Conservation (phyloP, 2,797 vertebrate genomes). For the Clarias laeviceps region DNA sequence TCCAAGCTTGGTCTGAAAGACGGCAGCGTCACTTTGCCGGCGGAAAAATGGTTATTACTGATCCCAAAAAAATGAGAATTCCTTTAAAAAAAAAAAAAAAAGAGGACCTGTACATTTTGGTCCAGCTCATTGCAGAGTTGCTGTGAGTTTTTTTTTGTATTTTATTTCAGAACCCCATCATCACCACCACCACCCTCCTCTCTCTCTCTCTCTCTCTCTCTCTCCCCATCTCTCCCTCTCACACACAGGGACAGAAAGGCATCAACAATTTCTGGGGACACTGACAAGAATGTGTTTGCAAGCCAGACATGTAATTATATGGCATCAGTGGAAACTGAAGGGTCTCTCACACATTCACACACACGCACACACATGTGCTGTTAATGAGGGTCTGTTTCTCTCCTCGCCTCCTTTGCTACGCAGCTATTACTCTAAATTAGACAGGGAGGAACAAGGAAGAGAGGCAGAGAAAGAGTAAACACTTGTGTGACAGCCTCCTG, state of each 20-base stretch:
- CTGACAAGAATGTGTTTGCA: constrained; percentile 59
- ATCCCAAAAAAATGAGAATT: constrained; percentile 7
- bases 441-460: constrained; percentile 50
- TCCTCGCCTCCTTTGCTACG: constrained; percentile 49
- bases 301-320: constrained; percentile 62
- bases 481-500: constrained; percentile 52
- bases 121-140: neutral
- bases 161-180: constrained; percentile 1
- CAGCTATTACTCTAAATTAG: constrained; percentile 63
- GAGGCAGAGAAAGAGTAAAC: constrained; percentile 58
- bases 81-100: neutral
- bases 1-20: neutral
- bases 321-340: constrained; percentile 56
- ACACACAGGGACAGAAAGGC: constrained; percentile 23
- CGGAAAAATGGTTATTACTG: neutral
- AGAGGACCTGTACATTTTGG: neutral
- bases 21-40: neutral
- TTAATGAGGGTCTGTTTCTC: constrained; percentile 64
- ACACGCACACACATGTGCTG: constrained; percentile 34
- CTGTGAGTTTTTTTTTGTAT: constrained; percentile 38
- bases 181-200: no score
- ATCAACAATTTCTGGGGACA: constrained; percentile 49
- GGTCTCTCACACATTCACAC: constrained; percentile 22
- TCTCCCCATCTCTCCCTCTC: neutral
- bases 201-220: no score